Evolutionary conservation across 2,888 invertebrate genomes (phyloP).

Genomic region (Heliconius hortense): DNA sequence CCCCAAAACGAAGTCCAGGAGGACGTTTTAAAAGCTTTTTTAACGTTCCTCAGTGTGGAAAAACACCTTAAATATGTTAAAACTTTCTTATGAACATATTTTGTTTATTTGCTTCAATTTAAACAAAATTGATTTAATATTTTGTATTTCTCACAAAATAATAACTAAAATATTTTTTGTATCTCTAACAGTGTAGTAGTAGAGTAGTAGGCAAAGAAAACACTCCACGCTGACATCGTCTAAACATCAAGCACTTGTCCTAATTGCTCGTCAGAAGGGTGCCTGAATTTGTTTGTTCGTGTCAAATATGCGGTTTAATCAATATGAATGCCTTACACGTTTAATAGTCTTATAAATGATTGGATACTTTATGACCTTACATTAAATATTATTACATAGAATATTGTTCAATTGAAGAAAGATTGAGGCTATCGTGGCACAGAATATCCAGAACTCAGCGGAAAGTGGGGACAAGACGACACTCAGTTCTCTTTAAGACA

Average conservation of each 20-base stretch:
- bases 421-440: too few species aligned
- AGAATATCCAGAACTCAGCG: neutral
- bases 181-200: neutral
- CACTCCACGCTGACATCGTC: constrained; percentile 37
- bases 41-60: too few species aligned
- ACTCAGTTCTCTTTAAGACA: too few species aligned
- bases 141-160: too few species aligned
- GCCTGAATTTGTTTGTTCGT: constrained; percentile 37
- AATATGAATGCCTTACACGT: constrained; percentile 25
- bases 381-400: neutral
- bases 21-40: too few species aligned
- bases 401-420: neutral
- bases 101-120: too few species aligned
- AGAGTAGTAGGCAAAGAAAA: constrained; percentile 13
- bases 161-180: neutral
- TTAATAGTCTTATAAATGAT: neutral
- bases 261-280: constrained; percentile 43
- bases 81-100: too few species aligned
- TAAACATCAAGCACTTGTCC: constrained; percentile 47
- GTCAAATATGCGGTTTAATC: constrained; percentile 36
- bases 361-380: neutral
- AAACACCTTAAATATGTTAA: too few species aligned
- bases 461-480: neutral
- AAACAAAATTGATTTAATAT: too few species aligned
- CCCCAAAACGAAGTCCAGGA: too few species aligned